Evolutionary conservation across 2,888 invertebrate species (phyloP), one percentile per base, ranked within the genome.

Genomic region (Drosophila glabriapex): DNA sequence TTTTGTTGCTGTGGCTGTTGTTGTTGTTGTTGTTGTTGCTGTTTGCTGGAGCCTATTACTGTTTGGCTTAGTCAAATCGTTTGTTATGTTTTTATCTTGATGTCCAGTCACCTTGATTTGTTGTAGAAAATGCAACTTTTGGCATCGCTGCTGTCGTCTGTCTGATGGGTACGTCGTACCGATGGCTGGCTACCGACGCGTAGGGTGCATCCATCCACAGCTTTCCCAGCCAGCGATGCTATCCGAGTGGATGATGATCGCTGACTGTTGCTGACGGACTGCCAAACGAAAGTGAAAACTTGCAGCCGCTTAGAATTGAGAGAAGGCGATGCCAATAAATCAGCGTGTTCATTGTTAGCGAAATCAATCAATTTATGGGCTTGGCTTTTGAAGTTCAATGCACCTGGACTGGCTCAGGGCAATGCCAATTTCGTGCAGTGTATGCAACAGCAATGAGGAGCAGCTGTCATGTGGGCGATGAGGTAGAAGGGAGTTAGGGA

Each of bases 51-150:
- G 89, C 89, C 85, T 85, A 87, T 87, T 87, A 87, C 88, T 85
- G 89, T 77, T 83, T 83, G 87, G 89, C 85, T 89, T 87, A 87
- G 87, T 89, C 90, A 91, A 91, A 91, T 92, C 92, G 92, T 91
- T 91, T 91, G 91, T 92, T 91, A 91, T 91, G 92, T 90, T 91
- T 91, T 92, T 91, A 91, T 91, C 91, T 92, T 91, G 92, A 92
- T 91, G 92, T 89, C 90, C 90, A 91, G 92, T 91, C 92, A 92
- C 92, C 91, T 92, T 91, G 92, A 92, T 92, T 91, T 91, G 92
- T 92, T 92, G 92, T 87, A 90, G 90, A 91, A 91, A 91, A 87
- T 85, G 88, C 91, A 89, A 85, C 90, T 91, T 90, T 92, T 91
- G 91, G 89, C 92, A 91, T 90, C 71, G 81, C 70, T 59, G 61